Percentiles rank a stretch among this genome's conserved stretches.
Evolutionary conservation across 2,797 vertebrate species (phyloP).

Genomic region (Hyperoplus immaculatus): DNA sequence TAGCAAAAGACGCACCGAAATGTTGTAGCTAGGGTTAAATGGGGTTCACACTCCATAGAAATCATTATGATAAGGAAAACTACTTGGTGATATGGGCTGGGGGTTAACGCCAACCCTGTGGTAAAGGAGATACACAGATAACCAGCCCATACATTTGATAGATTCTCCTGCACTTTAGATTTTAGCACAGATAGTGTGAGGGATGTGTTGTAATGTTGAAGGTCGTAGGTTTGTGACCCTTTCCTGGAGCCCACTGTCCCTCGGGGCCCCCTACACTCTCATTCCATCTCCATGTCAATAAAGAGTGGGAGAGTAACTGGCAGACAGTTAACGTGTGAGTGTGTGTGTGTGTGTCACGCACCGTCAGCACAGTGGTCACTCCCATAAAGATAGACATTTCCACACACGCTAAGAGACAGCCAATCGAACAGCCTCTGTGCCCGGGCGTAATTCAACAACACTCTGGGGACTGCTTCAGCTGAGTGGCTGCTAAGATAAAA

Average conservation of each 20-base stretch:
- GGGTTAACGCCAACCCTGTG: neutral
- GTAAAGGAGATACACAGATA: neutral
- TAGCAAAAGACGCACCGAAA: too few relatives aligned
- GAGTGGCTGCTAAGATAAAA: slow-evolving; percentile 54
- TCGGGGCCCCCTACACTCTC: neutral
- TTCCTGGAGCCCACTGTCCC: neutral
- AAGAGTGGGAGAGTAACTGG: slow-evolving; percentile 20
- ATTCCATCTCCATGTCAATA: slow-evolving; percentile 39
- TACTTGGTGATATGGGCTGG: too few relatives aligned
- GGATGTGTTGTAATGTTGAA: slow-evolving; percentile 14
- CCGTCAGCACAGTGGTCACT: slow-evolving; percentile 21
- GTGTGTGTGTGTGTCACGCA: slow-evolving; percentile 8
- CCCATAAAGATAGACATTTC: slow-evolving; percentile 59
- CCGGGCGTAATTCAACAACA: slow-evolving; percentile 48
- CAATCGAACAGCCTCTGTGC: slow-evolving; percentile 53
- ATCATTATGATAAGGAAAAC: too few relatives aligned
- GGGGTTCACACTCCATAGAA: too few relatives aligned
- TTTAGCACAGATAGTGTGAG: neutral
- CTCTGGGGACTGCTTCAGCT: slow-evolving; percentile 65
- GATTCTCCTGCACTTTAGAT: neutral
- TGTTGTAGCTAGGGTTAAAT: too few relatives aligned
- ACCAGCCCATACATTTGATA: neutral
- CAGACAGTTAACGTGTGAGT: slow-evolving; percentile 13
- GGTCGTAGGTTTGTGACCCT: slow-evolving; percentile 24
- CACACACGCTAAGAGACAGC: slow-evolving; percentile 57